Base-by-base conservation (phyloP, 2,888 invertebrate species). In the Habroteleia sp. region DNA sequence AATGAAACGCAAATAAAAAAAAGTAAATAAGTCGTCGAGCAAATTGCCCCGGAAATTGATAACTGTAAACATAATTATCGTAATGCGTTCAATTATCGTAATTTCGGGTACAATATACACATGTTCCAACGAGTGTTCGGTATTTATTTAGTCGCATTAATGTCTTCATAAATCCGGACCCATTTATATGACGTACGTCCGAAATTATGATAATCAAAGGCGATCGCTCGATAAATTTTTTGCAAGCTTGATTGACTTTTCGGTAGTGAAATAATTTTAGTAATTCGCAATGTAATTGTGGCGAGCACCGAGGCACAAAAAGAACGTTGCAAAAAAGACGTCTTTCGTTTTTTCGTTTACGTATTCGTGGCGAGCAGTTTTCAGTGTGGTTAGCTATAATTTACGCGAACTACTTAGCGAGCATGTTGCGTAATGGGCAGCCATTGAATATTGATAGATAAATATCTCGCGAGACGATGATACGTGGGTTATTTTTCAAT, bases 321-420 rank as follows among this genome's bases (percentile, higher is more conserved):
- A 29, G 0, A 10, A 2, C 3, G 11, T 6, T 10, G 10, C 10
- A 46, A 54, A 66, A 56, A 46, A 13, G 8, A 4, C 37, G 17
- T 23, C 10, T 39, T 0, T 39, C 20, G 4, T 27, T 62, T 62
- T 62, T 62, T 48, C 4, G 3, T 1, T 17, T 11, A 23, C 48
- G 62, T 46, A 62, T 44, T 62, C 44, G 17, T 17, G 10, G 48
- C 48, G 54, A 44, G 23, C 23, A 17, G 31, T 56, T 41, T 58
- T 58, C 48, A 42, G 33, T 42, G 35, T 17, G 52, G 25, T 42
- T 41, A 52, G 25, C 52, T 35, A 35, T 41, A 62, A 56, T 62
- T 63, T 63, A 63, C 44, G 62, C 63, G 16, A 62, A 71, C 50
- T 54, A 54, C 71, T 71, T 54, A 63, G 27, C 56, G 17, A n/a